A percentile compares a stretch with the other conserved stretches of the same genome.
Evolutionary conservation across 2,113 vertebrate genomes (phyloP).

Genomic region (Actinemys pallida): DNA sequence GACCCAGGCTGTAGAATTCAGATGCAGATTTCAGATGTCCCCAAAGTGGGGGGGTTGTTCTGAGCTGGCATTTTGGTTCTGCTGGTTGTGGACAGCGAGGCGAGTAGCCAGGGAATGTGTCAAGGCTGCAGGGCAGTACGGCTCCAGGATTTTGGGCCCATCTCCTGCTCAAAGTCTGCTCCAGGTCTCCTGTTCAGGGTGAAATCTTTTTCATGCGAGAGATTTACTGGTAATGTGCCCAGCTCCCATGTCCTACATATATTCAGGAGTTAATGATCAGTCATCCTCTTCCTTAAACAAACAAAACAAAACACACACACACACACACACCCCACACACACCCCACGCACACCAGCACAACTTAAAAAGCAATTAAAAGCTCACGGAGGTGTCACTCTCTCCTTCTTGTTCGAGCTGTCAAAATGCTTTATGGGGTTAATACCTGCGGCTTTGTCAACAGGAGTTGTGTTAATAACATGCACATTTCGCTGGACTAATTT

Average conservation of each 20-base stretch:
- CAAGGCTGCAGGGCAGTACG: rapidly evolving
- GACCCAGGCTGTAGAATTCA: neutral
- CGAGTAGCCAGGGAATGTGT: neutral
- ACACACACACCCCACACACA: too few relatives aligned
- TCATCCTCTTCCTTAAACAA: neutral
- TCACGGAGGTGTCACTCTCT: neutral
- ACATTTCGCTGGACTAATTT: slow-evolving; percentile 44
- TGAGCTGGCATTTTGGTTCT: neutral
- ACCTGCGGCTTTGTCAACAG: slow-evolving; percentile 64
- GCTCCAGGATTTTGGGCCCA: neutral
- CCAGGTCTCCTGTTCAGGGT: rapidly evolving
- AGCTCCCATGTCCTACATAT: rapidly evolving
- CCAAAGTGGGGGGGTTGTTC: neutral
- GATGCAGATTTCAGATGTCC: neutral
- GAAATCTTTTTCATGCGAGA: rapidly evolving
- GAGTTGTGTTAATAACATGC: slow-evolving; percentile 54
- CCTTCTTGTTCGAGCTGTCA: slow-evolving; percentile 54
- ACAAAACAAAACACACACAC: neutral
- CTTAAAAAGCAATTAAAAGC: slow-evolving; percentile 15
- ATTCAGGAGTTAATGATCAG: neutral
- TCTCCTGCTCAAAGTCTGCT: neutral
- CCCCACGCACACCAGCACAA: rapidly evolving
- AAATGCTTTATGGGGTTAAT: slow-evolving; percentile 71
- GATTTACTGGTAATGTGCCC: rapidly evolving
- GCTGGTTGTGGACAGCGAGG: neutral